A percentile compares a stretch with the other conserved stretches of the same genome.
These are phyloP conservation scores for Neofelis nebulosa DNA, from an alignment of 2,113 vertebrate genomes.

Conservation along the genomic window DNA sequence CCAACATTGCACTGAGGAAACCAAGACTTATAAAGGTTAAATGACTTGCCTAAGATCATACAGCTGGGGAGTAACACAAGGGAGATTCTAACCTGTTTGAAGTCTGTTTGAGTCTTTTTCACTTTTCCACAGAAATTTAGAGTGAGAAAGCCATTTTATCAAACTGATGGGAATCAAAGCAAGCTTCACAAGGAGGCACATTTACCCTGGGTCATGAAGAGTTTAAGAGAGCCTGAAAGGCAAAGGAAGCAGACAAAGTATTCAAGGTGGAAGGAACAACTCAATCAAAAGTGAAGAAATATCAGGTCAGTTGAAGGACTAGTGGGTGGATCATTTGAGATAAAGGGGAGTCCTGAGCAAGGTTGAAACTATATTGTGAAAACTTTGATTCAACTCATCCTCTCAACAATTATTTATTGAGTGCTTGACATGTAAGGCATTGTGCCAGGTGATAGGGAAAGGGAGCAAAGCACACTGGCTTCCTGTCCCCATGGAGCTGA, in stretches of 20 bases:
- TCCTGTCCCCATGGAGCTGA: background rate
- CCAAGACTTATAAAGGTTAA: background rate
- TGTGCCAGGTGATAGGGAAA: background rate
- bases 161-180: background rate
- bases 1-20: background rate
- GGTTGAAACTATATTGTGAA: background rate
- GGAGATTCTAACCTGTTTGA: background rate
- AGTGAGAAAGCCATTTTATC: background rate
- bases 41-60: background rate
- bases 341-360: background rate
- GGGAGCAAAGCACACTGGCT: background rate
- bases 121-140: background rate
- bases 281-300: background rate
- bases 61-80: background rate
- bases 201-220: background rate
- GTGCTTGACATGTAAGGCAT: background rate
- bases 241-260: background rate
- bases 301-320: background rate
- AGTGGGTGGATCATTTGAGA: background rate
- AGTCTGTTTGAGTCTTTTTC: background rate
- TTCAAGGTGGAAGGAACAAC: background rate
- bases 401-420: background rate
- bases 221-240: background rate
- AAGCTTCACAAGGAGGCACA: background rate
- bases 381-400: background rate